Evolutionary conservation across 2,888 invertebrate genomes (phyloP).

Genomic region (Nipponacmea schrenckii): DNA sequence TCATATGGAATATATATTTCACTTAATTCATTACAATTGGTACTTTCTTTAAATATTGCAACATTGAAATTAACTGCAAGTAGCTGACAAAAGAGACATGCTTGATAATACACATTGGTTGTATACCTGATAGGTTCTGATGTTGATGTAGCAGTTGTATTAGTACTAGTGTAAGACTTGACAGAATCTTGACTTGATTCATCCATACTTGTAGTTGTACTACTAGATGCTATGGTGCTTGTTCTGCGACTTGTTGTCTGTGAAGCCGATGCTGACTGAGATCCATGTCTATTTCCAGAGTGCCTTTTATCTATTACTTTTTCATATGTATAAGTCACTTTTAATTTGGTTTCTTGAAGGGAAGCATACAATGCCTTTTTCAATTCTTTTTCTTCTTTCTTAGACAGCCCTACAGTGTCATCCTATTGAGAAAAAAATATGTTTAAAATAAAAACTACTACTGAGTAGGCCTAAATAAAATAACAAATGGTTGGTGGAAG

Average conservation of each 20-base stretch:
- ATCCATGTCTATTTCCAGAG: not conserved
- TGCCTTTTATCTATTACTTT: slow-evolving; percentile 9
- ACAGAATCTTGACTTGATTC: slow-evolving; percentile 52
- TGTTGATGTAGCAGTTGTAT: not conserved
- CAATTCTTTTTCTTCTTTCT: slow-evolving; percentile 66
- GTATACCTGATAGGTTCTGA: slow-evolving; percentile 2
- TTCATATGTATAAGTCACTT: not conserved
- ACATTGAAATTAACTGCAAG: no score
- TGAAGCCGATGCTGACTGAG: slow-evolving; percentile 6
- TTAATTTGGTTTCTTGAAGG: slow-evolving; percentile 55
- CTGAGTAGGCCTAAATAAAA: no score
- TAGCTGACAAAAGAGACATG: no score
- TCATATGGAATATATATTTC: no score
- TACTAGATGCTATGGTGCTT: slow-evolving; percentile 4
- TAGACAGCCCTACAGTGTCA: slow-evolving; percentile 62
- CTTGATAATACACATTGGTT: no score
- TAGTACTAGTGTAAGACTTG: slow-evolving; percentile 27
- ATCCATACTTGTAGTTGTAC: slow-evolving; percentile 32
- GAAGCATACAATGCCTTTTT: slow-evolving; percentile 68
- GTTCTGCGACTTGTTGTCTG: slow-evolving; percentile 13
- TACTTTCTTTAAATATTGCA: no score
- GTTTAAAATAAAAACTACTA: no score
- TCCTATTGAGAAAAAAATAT: slow-evolving; percentile 35
- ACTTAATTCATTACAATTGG: no score
- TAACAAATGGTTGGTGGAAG: no score